Conservation (phyloP, 2,797 vertebrate genomes). For the Psittacula echo region DNA sequence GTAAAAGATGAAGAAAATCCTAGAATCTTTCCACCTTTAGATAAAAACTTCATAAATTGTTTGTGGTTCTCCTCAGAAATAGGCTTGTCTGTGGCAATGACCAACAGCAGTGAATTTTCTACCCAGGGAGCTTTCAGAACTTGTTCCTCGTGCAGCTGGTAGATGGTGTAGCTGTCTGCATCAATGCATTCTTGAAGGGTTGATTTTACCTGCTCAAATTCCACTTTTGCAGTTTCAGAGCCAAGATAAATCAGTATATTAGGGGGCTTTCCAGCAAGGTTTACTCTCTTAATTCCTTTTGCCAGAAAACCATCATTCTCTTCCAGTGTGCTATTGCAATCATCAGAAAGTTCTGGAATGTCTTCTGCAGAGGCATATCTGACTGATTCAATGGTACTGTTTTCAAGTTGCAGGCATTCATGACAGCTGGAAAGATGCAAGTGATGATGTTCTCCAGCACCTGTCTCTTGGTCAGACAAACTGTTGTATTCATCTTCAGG, state of each 20-base stretch:
- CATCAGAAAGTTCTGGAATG: conserved; percentile 87
- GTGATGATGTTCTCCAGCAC: conserved; percentile 74
- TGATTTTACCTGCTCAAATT: conserved; percentile 74
- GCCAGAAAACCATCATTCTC: background rate
- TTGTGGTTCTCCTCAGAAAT: conserved; percentile 76
- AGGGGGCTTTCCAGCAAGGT: conserved; percentile 80
- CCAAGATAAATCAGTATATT: conserved; percentile 90
- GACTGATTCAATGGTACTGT: conserved; percentile 92
- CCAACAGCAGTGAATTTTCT: conserved; percentile 85
- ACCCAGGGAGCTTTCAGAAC: conserved; percentile 87
- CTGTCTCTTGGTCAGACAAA: background rate
- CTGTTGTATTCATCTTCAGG: background rate
- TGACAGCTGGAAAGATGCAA: conserved; percentile 93
- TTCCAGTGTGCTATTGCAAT: conserved; percentile 41
- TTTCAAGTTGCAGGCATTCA: conserved; percentile 92
- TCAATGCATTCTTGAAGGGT: conserved; percentile 85
- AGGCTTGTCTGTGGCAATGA: conserved; percentile 82
- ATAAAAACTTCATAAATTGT: conserved; percentile 85
- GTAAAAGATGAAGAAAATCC: conserved; percentile 84
- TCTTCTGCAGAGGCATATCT: conserved; percentile 89
- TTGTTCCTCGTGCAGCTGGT: conserved; percentile 83
- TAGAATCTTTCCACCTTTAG: conserved; percentile 87
- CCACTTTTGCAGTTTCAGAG: conserved; percentile 40
- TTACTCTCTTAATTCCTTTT: conserved; percentile 13
- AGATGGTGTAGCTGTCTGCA: conserved; percentile 82